These are phyloP conservation scores for Oncorhynchus mykiss DNA, from an alignment of 2,113 vertebrate genomes.

Conservation along the genomic window DNA sequence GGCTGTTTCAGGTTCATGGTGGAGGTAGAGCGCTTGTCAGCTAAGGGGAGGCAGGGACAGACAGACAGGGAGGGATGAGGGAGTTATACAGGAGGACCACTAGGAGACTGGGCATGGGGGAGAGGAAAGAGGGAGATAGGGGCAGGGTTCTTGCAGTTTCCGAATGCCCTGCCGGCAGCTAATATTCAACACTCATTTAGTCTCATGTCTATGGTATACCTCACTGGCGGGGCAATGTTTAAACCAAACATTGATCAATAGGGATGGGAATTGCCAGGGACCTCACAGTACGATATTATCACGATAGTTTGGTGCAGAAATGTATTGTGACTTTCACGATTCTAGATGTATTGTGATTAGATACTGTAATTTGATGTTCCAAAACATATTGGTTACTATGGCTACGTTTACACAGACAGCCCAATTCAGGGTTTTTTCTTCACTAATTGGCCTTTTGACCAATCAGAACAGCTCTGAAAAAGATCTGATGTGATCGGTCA, in stretches of 20 bases:
- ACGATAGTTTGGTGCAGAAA: too few relatives aligned
- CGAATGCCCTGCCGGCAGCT: not conserved
- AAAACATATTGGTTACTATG: too few relatives aligned
- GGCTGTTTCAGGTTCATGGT: slow-evolving; percentile 80
- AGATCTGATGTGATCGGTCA: too few relatives aligned
- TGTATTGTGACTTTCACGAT: too few relatives aligned
- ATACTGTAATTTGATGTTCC: too few relatives aligned
- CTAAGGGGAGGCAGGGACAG: slow-evolving; percentile 55
- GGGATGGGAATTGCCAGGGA: not conserved
- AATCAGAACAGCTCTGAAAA: too few relatives aligned
- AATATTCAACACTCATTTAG: not conserved
- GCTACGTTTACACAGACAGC: too few relatives aligned
- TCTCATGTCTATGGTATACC: not conserved
- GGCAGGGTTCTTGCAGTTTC: slow-evolving; percentile 19
- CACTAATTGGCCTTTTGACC: too few relatives aligned
- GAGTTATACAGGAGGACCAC: slow-evolving; percentile 46
- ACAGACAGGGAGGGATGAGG: slow-evolving; percentile 50
- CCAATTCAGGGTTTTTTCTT: too few relatives aligned
- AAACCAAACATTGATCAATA: not conserved
- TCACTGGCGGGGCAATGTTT: not conserved
- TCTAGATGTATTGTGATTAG: too few relatives aligned
- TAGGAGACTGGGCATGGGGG: slow-evolving; percentile 28
- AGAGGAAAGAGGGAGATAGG: slow-evolving; percentile 22
- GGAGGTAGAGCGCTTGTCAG: slow-evolving; percentile 79
- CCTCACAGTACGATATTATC: too few relatives aligned